phyloP scores from a whole-genome alignment of 2,888 invertebrate species.

The Lepidocyrtoides sp. region DNA sequence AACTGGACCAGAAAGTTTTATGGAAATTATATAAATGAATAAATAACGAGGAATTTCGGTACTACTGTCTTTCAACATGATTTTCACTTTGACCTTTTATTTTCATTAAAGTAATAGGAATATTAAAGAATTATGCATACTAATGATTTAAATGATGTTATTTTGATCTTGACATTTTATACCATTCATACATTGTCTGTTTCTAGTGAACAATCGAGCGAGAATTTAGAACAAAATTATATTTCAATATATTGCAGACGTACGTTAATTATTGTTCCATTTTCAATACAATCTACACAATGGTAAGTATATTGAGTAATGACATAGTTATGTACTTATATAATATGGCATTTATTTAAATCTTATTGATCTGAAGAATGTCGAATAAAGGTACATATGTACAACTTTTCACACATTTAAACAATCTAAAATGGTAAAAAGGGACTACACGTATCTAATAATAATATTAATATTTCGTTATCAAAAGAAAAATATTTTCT shows the following conservation, averaged over 20 bases:
- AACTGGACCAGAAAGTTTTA: too few species aligned
- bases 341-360: background rate
- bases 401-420: background rate
- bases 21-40: too few species aligned
- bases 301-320: background rate
- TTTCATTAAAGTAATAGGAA: background rate
- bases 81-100: background rate
- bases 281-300: background rate
- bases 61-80: too few species aligned
- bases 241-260: background rate
- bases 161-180: too few species aligned
- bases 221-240: background rate
- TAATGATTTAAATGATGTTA: too few species aligned
- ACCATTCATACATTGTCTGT: background rate
- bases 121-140: background rate
- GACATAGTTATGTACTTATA: too few species aligned
- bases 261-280: conserved; percentile 51
- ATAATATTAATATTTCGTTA: conserved; percentile 12
- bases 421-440: background rate
- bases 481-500: background rate
- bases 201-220: background rate
- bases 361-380: background rate
- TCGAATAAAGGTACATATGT: too few species aligned
- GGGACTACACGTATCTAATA: background rate
- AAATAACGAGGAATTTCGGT: too few species aligned